Evolutionary conservation across 2,888 invertebrate species (phyloP), one percentile per base, ranked within the genome.

Genomic region (Torymus aiolomorphi): DNA sequence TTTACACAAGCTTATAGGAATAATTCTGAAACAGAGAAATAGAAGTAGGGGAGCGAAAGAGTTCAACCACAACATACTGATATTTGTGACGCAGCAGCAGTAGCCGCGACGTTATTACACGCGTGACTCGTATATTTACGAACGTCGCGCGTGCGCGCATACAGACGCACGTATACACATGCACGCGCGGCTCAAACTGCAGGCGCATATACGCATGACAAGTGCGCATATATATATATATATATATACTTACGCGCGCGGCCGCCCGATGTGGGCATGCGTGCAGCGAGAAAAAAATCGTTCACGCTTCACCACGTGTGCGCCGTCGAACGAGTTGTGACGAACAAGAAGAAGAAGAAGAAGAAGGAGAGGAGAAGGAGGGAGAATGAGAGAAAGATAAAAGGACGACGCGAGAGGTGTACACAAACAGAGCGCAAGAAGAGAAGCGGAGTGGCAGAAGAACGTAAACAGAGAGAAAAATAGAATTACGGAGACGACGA

Each of bases 81-180:
- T 86, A 85, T 88, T 86, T 85, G 84, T 83, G 84, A 83, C 84
- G 84, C 42, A 42, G 42, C 42, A 42, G 42, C 42, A 42, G 42
- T 42, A 87, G 87, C 49, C 42, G 57, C 16, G n/a, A 13, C 24
- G 42, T 42, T 20, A 20, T 20, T 20, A 42, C 8, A 31, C 89
- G 88, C 89, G 89, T 88, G 88, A 88, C 88, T 88, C 84, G 88
- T 88, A 85, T 88, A 87, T 88, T 88, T 88, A 88, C 87, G 83
- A 83, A 88, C 87, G 84, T 85, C 86, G 84, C 86, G 86, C 84
- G 85, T 84, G 85, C 84, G 81, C 84, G 82, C 63, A 31, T 31
- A 31, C 31, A 31, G 24, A 24, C 24, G 3, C 3, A 31, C 42
- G 8, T 42, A 42, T 42, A 8, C 42, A 42, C 42, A 8, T 42